These are phyloP conservation scores for Forbesichthys agassizii DNA, from an alignment of 2,113 vertebrate genomes.

Conservation along the genomic window DNA sequence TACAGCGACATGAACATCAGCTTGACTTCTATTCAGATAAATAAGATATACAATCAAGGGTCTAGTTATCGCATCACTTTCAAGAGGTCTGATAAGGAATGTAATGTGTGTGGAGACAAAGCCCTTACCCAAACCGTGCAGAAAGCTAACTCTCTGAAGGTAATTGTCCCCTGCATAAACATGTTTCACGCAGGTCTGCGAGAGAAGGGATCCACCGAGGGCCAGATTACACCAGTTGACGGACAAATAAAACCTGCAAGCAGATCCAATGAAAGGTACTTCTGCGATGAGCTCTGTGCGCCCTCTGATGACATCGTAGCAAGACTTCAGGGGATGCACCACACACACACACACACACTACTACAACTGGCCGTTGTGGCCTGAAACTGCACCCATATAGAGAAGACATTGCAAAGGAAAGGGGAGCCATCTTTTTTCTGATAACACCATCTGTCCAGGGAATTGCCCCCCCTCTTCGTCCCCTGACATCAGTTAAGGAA, in stretches of 20 bases:
- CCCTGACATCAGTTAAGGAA: conserved; percentile 5
- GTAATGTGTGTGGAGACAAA: conserved; percentile 48
- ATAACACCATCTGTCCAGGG: conserved; percentile 15
- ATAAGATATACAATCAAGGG: too few species aligned
- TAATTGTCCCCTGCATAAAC: background rate
- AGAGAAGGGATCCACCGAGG: background rate
- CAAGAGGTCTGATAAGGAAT: conserved; percentile 43
- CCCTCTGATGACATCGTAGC: conserved; percentile 2
- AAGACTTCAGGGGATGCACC: too few species aligned
- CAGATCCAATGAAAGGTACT: too few species aligned
- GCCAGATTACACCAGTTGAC: too few species aligned
- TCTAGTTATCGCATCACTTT: too few species aligned
- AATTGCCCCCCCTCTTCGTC: background rate
- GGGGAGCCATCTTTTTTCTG: conserved; percentile 1
- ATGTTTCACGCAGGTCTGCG: conserved; percentile 3
- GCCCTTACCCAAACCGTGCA: conserved; percentile 53
- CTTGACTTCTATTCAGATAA: too few species aligned
- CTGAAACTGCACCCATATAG: background rate
- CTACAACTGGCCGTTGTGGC: background rate
- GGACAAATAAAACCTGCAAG: too few species aligned
- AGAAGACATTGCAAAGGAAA: background rate
- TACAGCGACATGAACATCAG: too few species aligned
- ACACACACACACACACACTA: background rate
- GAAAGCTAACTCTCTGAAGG: conserved; percentile 26
- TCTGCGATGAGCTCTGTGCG: background rate